Conservation (phyloP, 2,113 vertebrate species). For the Corydoras maculifer region DNA sequence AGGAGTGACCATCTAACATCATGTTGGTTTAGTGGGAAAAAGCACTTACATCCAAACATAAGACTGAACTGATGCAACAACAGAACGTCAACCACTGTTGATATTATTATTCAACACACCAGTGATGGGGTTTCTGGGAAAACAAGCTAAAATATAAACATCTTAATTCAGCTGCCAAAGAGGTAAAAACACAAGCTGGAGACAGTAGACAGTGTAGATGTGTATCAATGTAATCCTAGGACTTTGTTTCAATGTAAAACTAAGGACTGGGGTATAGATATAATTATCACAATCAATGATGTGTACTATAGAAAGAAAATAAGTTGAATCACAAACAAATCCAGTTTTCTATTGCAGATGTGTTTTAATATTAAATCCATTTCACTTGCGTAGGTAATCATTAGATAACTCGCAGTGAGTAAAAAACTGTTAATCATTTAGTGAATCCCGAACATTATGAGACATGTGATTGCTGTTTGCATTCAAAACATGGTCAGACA, state of each 20-base stretch:
- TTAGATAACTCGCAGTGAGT: conserved; percentile 21
- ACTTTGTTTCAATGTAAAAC: too few relatives aligned
- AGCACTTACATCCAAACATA: background rate
- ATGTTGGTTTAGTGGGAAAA: too few relatives aligned
- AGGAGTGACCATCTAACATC: background rate
- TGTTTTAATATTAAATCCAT: conserved; percentile 4
- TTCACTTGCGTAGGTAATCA: conserved; percentile 39
- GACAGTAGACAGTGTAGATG: background rate
- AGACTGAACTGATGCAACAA: background rate
- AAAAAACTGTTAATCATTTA: conserved; percentile 53
- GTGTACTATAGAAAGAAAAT: too few relatives aligned
- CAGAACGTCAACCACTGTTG: conserved; percentile 21
- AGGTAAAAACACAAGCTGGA: conserved; percentile 22
- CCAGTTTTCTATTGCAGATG: too few relatives aligned
- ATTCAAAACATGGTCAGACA: conserved; percentile 34
- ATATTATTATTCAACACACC: conserved; percentile 41
- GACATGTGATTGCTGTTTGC: conserved; percentile 21
- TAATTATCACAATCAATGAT: too few relatives aligned
- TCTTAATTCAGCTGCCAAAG: conserved; percentile 31
- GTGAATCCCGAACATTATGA: conserved; percentile 32
- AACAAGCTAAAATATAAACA: conserved; percentile 45
- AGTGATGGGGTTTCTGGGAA: conserved; percentile 29
- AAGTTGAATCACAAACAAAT: too few relatives aligned
- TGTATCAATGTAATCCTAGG: too few relatives aligned
- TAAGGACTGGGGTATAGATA: too few relatives aligned